Conservation (phyloP, 92 coral and sea anemone genomes). For the Palythoa caribaeorum region DNA sequence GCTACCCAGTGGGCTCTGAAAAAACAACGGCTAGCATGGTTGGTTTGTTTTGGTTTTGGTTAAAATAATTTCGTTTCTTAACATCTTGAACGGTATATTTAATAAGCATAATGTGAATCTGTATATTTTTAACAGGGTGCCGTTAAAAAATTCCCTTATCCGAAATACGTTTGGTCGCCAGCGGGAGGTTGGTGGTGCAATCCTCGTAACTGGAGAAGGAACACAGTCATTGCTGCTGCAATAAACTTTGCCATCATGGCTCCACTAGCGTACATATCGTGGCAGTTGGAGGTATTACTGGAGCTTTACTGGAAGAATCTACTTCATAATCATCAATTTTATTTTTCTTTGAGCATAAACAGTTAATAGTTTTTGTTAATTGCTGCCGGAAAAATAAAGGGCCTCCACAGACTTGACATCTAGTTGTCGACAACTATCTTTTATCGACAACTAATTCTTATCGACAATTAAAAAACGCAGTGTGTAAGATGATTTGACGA, state of each 20-base stretch:
- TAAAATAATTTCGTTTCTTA: background rate
- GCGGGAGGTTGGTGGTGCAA: conserved; percentile 99
- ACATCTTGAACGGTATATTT: background rate
- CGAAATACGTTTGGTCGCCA: conserved; percentile 99
- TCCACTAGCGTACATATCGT: conserved; percentile 81
- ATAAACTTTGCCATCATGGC: conserved; percentile 76
- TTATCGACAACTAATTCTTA: too few species aligned
- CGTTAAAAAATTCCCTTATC: conserved; percentile 94
- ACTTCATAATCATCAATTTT: too few species aligned
- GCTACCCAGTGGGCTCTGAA: conserved; percentile 3
- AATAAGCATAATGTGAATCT: background rate
- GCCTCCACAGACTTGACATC: too few species aligned
- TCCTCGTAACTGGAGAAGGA: conserved; percentile 98
- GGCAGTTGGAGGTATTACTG: conserved; percentile 89
- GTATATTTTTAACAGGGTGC: conserved; percentile 77
- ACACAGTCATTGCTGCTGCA: conserved; percentile 89
- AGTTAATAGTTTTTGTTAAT: too few species aligned
- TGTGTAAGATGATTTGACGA: too few species aligned
- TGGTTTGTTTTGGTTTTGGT: background rate
- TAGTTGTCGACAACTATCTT: too few species aligned
- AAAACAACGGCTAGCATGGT: conserved; percentile 8
- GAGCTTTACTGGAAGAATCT: too few species aligned
- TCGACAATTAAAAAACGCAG: too few species aligned
- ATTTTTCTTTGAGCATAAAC: too few species aligned
- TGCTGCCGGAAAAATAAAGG: too few species aligned